phyloP scores from a whole-genome alignment of 2,113 vertebrate species.

The Amphilophus citrinellus region DNA sequence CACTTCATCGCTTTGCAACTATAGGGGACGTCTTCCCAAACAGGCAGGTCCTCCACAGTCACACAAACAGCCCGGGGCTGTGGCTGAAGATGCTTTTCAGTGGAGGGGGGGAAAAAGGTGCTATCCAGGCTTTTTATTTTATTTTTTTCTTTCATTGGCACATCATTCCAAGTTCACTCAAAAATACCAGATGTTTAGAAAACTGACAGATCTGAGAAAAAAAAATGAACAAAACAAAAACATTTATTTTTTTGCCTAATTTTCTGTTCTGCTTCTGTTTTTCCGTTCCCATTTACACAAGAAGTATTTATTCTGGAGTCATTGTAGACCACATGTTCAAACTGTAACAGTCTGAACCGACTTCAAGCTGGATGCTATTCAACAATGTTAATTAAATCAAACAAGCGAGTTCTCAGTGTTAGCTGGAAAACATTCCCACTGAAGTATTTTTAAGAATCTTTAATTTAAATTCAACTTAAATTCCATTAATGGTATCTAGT shows the following conservation, averaged over 20 bases:
- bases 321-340: background rate
- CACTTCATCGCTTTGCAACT: conserved; percentile 37
- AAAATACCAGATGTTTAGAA: background rate
- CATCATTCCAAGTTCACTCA: background rate
- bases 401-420: background rate
- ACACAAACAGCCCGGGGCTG: conserved; percentile 31
- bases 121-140: background rate
- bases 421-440: background rate
- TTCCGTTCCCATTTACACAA: background rate
- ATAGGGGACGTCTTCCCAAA: conserved; percentile 22
- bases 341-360: background rate
- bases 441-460: background rate
- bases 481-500: background rate
- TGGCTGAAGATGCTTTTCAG: conserved; percentile 23
- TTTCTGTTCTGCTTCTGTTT: background rate
- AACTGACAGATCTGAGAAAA: background rate
- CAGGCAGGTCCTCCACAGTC: conserved; percentile 26
- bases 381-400: background rate
- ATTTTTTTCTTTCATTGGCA: background rate
- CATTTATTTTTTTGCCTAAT: too few relatives aligned
- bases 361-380: background rate
- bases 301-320: background rate
- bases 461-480: background rate
- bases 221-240: too few relatives aligned
- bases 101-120: conserved; percentile 6